Base-by-base conservation (phyloP, 2,888 invertebrate genomes). In the Eucera pruinosa region DNA sequence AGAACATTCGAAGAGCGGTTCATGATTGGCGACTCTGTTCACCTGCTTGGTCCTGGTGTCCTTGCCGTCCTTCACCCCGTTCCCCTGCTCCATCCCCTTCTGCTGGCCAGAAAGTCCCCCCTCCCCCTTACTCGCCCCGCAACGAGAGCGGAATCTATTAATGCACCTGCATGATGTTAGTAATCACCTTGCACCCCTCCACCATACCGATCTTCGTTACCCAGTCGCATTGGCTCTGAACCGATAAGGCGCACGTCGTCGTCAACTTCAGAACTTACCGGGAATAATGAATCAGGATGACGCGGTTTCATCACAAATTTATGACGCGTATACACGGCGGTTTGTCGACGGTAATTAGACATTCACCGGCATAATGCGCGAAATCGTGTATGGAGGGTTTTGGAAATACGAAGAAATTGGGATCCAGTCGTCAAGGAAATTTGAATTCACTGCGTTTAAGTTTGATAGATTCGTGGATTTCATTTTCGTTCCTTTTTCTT, bases 131-230 rank as follows among this genome's bases (percentile, higher is more conserved):
- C 54, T 60, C 9, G 2, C 70, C 30, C 71, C 66, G 61, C 72
- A 61, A 43, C 69, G 66, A 69, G 61, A 52, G 75, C 64, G 75
- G 80, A 78, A 80, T 84, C 86, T 87, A 88, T 88, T 88, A 87
- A 89, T 90, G 86, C 90, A 91, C 90, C 90, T 91, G 90, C 83
- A 83, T 88, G 87, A 90, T 89, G 90, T 89, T 84, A 86, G 83
- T 87, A 86, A 89, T 88, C 82, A 86, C 79, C 87, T 85, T 81
- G 65, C 80, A 78, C 72, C 65, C 71, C 76, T 30, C 64, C 54
- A 57, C 33, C 71, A 33, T 48, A 11, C 55, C 23, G 47, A 70
- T 73, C 61, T 55, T 33, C 69, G 61, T 67, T 60, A 36, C 3
- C 20, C 50, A 27, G 18, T 47, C 25, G 25, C 39, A 27, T 33